A percentile compares a stretch with the other conserved stretches of the same genome.
Evolutionary conservation across 2,113 vertebrate species (phyloP).

Genomic region (Oryzias woworae): DNA sequence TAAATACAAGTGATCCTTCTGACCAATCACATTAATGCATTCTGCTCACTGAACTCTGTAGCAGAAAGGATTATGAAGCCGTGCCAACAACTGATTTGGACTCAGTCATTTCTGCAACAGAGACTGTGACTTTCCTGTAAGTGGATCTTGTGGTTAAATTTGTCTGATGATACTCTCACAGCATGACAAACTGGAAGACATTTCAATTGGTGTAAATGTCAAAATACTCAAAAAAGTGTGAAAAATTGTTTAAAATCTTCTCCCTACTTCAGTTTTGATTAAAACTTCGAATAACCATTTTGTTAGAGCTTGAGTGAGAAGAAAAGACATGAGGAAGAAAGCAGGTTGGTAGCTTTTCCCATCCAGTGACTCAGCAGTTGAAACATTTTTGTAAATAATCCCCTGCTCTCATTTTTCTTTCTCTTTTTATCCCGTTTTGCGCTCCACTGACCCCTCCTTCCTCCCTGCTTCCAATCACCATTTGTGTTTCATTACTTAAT

Average conservation of each 20-base stretch:
- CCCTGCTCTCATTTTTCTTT: slow-evolving; percentile 44
- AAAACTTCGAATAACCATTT: slow-evolving; percentile 26
- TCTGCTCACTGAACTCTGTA: slow-evolving; percentile 39
- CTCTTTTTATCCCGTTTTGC: slow-evolving; percentile 43
- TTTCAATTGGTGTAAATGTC: neutral
- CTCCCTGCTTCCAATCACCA: slow-evolving; percentile 36
- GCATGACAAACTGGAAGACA: slow-evolving; percentile 18
- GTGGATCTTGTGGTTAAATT: slow-evolving; percentile 29
- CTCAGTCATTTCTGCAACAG: slow-evolving; percentile 25
- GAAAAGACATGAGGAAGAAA: slow-evolving; percentile 51
- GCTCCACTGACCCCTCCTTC: slow-evolving; percentile 16
- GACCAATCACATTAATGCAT: slow-evolving; percentile 47
- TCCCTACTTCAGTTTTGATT: too few species aligned
- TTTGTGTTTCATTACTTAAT: slow-evolving; percentile 72
- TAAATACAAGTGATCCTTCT: slow-evolving; percentile 28
- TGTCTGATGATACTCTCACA: slow-evolving; percentile 10
- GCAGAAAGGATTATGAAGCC: slow-evolving; percentile 47
- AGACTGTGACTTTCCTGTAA: slow-evolving; percentile 17
- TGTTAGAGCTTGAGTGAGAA: slow-evolving; percentile 45
- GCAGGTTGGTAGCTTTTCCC: slow-evolving; percentile 45
- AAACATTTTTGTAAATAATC: slow-evolving; percentile 69
- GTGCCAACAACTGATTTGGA: slow-evolving; percentile 42
- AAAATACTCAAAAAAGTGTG: neutral
- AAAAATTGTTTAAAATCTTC: too few species aligned
- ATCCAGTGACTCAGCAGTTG: slow-evolving; percentile 72